phyloP scores from a whole-genome alignment of 2,888 invertebrate species.

The Callimorpha dominula region DNA sequence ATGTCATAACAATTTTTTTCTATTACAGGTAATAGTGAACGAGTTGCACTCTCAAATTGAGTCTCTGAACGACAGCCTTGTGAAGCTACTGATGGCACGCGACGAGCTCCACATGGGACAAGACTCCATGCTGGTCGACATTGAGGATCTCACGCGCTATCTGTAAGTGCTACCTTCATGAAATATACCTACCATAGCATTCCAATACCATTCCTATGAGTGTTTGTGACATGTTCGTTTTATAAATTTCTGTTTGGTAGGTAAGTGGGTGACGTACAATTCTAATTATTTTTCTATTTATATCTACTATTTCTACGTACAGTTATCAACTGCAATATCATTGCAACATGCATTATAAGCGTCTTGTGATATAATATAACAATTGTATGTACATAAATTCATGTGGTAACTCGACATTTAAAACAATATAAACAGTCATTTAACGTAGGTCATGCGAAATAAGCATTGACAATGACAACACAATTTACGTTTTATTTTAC shows the following conservation, averaged over 20 bases:
- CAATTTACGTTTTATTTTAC: conserved; percentile 4
- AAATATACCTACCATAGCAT: background rate
- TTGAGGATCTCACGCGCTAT: conserved; percentile 97
- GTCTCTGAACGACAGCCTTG: conserved; percentile 95
- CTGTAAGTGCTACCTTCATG: conserved; percentile 87
- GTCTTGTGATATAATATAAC: background rate
- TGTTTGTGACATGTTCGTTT: background rate
- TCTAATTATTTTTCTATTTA: background rate
- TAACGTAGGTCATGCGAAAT: conserved; percentile 6
- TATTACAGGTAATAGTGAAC: conserved; percentile 95
- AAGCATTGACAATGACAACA: background rate
- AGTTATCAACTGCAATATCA: background rate
- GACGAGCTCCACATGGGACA: conserved; percentile 99
- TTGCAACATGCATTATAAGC: background rate
- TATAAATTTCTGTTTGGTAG: background rate
- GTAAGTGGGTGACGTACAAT: background rate
- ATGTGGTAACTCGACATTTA: background rate
- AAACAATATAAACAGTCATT: background rate
- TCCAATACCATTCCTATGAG: background rate
- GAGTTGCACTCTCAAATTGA: conserved; percentile 98
- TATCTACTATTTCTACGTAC: background rate
- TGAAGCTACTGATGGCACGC: conserved; percentile 95
- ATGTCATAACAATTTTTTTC: background rate
- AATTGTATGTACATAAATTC: background rate
- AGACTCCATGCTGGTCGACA: conserved; percentile 98